Evolutionary conservation across 2,888 invertebrate genomes (phyloP).

Genomic region (Deilephila porcellus): DNA sequence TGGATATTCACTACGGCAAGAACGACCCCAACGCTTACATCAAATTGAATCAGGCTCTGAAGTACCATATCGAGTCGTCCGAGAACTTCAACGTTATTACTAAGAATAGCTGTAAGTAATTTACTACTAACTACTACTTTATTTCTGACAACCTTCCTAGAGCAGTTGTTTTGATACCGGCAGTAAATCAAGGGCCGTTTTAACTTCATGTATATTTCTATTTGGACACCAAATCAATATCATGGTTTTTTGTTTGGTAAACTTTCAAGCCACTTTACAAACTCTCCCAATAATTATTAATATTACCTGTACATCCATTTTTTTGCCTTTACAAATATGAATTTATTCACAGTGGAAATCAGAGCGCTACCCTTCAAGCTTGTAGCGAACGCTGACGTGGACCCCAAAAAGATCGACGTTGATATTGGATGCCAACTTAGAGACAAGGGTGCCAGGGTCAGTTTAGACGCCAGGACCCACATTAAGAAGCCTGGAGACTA

Average conservation of each 20-base stretch:
- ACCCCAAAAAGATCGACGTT: constrained; percentile 82
- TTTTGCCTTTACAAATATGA: background rate
- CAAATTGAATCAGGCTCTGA: constrained; percentile 74
- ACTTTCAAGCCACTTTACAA: no score
- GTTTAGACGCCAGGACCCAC: constrained; percentile 82
- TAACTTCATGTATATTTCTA: no score
- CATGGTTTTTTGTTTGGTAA: no score
- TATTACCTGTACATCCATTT: no score
- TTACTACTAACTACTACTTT: background rate
- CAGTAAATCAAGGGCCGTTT: no score
- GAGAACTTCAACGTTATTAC: constrained; percentile 78
- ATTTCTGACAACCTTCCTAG: background rate
- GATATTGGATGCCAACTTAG: constrained; percentile 85
- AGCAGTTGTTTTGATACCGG: background rate
- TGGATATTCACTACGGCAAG: constrained; percentile 86
- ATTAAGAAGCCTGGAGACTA: constrained; percentile 76
- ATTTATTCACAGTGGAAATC: constrained; percentile 77
- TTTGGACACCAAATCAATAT: no score
- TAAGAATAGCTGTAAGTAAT: constrained; percentile 77
- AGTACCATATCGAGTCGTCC: constrained; percentile 62
- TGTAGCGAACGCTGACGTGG: constrained; percentile 84
- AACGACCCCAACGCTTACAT: constrained; percentile 82
- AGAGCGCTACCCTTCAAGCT: constrained; percentile 78
- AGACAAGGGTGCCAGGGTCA: constrained; percentile 85
- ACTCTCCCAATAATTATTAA: background rate